Base-by-base conservation (phyloP, 2,113 vertebrate genomes). In the Entelurus aequoreus region DNA sequence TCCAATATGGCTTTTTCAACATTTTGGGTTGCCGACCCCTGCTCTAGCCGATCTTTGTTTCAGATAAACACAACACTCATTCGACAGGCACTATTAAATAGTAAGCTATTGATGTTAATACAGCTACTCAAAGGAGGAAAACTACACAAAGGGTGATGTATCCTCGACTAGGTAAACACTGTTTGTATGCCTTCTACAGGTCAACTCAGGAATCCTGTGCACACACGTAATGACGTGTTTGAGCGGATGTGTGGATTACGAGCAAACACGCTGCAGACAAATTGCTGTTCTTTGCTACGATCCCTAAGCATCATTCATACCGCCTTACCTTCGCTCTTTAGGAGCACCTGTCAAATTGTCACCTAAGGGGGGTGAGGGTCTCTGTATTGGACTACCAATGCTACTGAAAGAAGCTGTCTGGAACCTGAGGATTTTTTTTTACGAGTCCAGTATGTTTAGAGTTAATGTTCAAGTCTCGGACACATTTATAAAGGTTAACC, bases 121-220 rank as follows among this genome's bases (percentile, higher is more conserved):
- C 44, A 60, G 75, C 19, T 8, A 53, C 40, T 36, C 60, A 81
- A 74, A 82, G 63, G 75, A 8, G 3, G 16, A 46, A 71, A 64
- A 63, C 54, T 68, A 82, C 79, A 82, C 65, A 82, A 66, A 66
- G 69, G 53, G 28, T 4, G 28, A 28, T 65, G 68, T 65, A 36
- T 56, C 60, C 60, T 44, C 61, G 67, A 61, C 69, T 62, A 72
- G 16, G 57, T 69, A 72, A 19, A 35, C 54, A 61, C 63, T 72
- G 65, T 19, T 19, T 65, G 69, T 58, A 2, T 8, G 58, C 12
- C 21, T 60, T 69, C 58, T 67, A 57, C 59, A 46, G 63, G 75
- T 74, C 38, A 62, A 47, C 63, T 72, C 73, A 79, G 74, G 75
- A 82, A 84, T 76, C 66, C 58, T 66, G 54, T 48, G 52, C 35